Evolutionary conservation across 2,888 invertebrate species (phyloP).

Genomic region (Diarsia dahlii): DNA sequence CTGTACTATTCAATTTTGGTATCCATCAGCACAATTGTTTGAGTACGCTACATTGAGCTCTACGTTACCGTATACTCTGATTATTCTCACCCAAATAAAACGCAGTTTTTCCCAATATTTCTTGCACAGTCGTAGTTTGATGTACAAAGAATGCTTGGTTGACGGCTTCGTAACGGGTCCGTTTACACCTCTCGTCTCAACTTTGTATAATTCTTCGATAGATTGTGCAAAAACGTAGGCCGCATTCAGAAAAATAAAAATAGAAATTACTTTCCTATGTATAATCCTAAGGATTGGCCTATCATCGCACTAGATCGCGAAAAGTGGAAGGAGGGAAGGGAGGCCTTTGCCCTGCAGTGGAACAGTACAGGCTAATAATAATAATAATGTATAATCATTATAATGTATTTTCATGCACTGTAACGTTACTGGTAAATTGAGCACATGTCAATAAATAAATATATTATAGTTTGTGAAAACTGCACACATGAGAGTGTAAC

Average conservation of each 20-base stretch:
- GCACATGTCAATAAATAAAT: background rate
- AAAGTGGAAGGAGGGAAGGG: too few relatives aligned
- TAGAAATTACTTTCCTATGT: background rate
- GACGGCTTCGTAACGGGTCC: background rate
- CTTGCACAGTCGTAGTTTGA: background rate
- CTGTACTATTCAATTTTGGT: background rate
- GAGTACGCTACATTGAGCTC: background rate
- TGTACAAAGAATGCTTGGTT: background rate
- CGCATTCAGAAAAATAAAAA: background rate
- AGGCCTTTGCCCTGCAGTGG: too few relatives aligned
- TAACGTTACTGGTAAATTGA: slow-evolving; percentile 9
- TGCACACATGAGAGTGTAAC: background rate
- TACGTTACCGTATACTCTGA: background rate
- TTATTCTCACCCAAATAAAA: background rate
- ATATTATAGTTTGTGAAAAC: slow-evolving; percentile 1
- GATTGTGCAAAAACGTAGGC: background rate
- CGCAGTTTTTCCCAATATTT: background rate
- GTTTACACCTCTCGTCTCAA: background rate
- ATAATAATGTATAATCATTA: too few relatives aligned
- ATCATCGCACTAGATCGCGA: too few relatives aligned
- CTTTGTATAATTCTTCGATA: background rate
- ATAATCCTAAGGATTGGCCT: too few relatives aligned
- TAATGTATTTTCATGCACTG: slow-evolving; percentile 10
- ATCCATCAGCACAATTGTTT: background rate
- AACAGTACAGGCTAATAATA: too few relatives aligned